A percentile compares a stretch with the other conserved stretches of the same genome.
Evolutionary conservation across 2,888 invertebrate genomes (phyloP).

Genomic region (Rhagonycha lutea): DNA sequence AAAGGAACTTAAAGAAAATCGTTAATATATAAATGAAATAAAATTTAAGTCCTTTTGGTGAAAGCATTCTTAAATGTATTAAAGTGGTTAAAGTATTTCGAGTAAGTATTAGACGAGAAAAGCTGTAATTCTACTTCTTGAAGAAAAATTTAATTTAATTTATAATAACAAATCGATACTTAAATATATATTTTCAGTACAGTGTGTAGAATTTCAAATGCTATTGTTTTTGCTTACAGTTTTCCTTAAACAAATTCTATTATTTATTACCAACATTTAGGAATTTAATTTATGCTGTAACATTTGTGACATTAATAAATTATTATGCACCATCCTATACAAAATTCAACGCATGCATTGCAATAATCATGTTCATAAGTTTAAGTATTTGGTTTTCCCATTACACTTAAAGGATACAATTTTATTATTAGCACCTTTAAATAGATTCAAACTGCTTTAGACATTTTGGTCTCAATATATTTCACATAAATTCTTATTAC

Average conservation of each 20-base stretch:
- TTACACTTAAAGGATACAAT: no score
- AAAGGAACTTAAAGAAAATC: background rate
- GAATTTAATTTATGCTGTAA: background rate
- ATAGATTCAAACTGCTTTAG: no score
- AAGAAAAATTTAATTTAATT: background rate
- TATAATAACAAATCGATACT: background rate
- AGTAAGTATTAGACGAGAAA: background rate
- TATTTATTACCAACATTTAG: background rate
- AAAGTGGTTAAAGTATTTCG: background rate
- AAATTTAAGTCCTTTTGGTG: background rate
- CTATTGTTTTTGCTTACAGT: no score
- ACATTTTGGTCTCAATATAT: background rate
- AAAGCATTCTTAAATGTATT: background rate
- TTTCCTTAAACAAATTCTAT: background rate
- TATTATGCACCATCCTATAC: no score
- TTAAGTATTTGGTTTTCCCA: no score
- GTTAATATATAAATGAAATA: background rate
- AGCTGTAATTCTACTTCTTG: background rate
- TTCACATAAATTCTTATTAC: background rate
- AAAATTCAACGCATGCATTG: no score
- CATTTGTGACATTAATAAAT: background rate
- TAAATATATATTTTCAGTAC: background rate
- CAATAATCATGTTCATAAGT: no score
- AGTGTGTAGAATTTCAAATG: no score
- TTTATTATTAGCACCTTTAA: no score